phyloP scores from a whole-genome alignment of 2,113 vertebrate genomes.

The Henicopernis longicauda region DNA sequence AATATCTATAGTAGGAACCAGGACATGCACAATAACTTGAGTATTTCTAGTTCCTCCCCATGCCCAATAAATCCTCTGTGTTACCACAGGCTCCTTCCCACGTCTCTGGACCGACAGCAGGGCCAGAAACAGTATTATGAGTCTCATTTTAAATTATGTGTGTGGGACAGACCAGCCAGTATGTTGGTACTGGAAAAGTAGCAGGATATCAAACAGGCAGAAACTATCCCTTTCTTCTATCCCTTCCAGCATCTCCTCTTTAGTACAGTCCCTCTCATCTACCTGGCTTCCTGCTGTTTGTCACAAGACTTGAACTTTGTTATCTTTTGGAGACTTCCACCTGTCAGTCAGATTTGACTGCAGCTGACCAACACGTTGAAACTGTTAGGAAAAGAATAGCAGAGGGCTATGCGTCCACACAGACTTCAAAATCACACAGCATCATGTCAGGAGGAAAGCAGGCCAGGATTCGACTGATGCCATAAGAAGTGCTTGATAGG shows the following conservation, averaged over 20 bases:
- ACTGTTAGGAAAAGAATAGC: neutral
- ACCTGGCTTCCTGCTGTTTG: neutral
- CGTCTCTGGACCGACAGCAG: neutral
- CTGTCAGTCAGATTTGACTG: neutral
- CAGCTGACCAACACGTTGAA: neutral
- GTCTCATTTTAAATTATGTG: neutral
- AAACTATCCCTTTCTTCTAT: neutral
- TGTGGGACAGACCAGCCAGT: neutral
- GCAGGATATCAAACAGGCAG: neutral
- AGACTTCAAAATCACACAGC: neutral
- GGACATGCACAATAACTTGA: neutral
- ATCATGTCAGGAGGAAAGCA: neutral
- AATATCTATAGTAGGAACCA: neutral
- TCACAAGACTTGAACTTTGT: neutral
- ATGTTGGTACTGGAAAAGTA: neutral
- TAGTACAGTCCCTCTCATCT: neutral
- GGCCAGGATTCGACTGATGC: neutral
- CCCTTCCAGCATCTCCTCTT: neutral
- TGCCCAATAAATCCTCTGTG: neutral
- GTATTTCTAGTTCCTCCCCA: neutral
- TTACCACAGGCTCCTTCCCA: rapidly evolving
- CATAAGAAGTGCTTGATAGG: neutral
- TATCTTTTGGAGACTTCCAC: neutral
- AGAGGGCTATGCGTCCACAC: neutral
- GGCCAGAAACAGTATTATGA: neutral